Conservation (phyloP, 2,797 vertebrate species). For the Coilia nasus region DNA sequence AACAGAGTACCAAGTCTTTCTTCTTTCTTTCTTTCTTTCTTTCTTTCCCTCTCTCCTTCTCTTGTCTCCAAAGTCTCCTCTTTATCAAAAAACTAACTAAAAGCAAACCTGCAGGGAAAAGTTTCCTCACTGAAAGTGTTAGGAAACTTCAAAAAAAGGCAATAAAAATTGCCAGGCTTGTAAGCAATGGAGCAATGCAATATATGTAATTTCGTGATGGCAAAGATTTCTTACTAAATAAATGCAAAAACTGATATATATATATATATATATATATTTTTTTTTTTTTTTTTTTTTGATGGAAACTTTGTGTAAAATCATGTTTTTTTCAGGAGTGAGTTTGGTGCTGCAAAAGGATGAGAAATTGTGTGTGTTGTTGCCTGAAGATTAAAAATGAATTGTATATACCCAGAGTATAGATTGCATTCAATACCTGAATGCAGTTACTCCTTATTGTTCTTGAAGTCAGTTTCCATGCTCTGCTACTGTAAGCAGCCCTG, state of each 20-base stretch:
- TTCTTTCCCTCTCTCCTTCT: not conserved
- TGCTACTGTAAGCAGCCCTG: not conserved
- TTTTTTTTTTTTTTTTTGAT: not conserved
- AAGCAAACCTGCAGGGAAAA: not conserved
- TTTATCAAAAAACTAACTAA: not conserved
- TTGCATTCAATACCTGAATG: too few relatives aligned
- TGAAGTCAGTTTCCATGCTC: not conserved
- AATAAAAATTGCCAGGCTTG: not conserved
- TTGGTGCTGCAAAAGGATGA: not conserved
- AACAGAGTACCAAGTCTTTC: not conserved
- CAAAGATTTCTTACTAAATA: too few relatives aligned
- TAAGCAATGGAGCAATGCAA: not conserved
- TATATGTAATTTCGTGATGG: too few relatives aligned
- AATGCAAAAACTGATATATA: not conserved
- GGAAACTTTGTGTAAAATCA: not conserved
- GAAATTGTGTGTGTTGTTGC: not conserved
- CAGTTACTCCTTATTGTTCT: not conserved
- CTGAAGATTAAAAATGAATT: too few relatives aligned
- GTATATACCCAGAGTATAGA: too few relatives aligned
- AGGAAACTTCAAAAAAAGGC: not conserved
- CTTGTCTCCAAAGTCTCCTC: not conserved
- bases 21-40: not conserved
- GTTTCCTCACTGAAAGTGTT: not conserved
- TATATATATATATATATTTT: not conserved
- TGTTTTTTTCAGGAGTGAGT: not conserved